Conservation (phyloP, 1,140 invertebrate species). For the Ylistrum balloti region DNA sequence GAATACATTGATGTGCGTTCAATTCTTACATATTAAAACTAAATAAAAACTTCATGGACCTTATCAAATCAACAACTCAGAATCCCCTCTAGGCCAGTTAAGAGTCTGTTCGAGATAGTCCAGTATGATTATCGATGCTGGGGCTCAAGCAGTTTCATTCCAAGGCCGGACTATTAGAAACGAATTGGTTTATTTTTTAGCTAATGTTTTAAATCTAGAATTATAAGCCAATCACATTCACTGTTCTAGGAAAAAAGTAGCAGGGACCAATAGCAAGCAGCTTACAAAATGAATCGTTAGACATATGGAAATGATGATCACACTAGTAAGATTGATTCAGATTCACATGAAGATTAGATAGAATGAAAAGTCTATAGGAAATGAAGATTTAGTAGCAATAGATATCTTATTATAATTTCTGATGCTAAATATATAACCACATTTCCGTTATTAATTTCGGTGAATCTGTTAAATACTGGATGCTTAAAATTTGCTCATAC, state of each 20-base stretch:
- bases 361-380: background rate
- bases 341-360: background rate
- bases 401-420: background rate
- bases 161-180: too few species aligned
- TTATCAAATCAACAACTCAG: too few species aligned
- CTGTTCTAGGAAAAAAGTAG: background rate
- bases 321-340: background rate
- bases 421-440: background rate
- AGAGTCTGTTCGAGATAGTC: too few species aligned
- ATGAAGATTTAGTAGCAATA: background rate
- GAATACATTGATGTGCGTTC: too few species aligned
- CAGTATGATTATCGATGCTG: too few species aligned
- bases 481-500: background rate
- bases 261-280: conserved; percentile 3
- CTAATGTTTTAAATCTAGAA: too few species aligned
- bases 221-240: background rate
- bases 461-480: background rate
- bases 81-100: too few species aligned
- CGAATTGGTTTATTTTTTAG: too few species aligned
- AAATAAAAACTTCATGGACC: too few species aligned
- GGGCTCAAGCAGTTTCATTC: too few species aligned
- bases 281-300: background rate
- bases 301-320: background rate
- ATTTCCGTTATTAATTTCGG: background rate
- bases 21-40: too few species aligned